phyloP scores from a whole-genome alignment of 2,888 invertebrate genomes.

The Erpobdella octoculata region DNA sequence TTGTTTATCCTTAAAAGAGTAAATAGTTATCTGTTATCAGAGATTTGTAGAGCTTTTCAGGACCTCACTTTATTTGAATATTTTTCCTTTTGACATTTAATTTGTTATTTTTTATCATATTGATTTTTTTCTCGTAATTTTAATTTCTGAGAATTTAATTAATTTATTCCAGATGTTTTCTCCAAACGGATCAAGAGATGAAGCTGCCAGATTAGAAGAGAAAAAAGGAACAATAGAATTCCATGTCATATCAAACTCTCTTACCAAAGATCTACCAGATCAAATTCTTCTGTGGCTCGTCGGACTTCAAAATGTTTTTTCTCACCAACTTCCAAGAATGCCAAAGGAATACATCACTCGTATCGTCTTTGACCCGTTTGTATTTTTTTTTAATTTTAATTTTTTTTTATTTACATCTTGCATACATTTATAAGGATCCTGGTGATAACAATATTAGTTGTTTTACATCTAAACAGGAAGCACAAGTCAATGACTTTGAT shows the following conservation, averaged over 20 bases:
- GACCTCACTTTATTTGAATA: no score
- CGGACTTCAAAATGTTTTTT: slow-evolving; percentile 85
- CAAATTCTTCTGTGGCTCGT: slow-evolving; percentile 88
- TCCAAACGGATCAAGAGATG: slow-evolving; percentile 68
- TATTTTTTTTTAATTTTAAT: slow-evolving; percentile 27
- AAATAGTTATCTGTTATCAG: no score
- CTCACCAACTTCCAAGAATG: slow-evolving; percentile 91
- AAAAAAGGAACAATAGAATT: slow-evolving; percentile 79
- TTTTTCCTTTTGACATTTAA: no score
- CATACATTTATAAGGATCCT: neutral
- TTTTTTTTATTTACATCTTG: neutral
- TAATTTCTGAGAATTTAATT: no score
- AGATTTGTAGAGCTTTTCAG: no score
- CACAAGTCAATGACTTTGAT: slow-evolving; percentile 84
- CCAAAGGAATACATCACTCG: slow-evolving; percentile 93
- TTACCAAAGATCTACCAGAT: slow-evolving; percentile 52
- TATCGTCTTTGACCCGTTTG: slow-evolving; percentile 71
- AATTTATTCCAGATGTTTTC: no score
- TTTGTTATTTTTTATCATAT: no score
- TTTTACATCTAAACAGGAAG: slow-evolving; percentile 56
- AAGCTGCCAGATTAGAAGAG: slow-evolving; percentile 82
- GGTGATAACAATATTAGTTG: neutral
- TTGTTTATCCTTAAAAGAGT: no score
- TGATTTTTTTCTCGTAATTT: no score
- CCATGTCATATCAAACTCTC: slow-evolving; percentile 84